Evolutionary conservation across 1,140 invertebrate species (phyloP), one percentile per base, ranked within the genome.

Genomic region (Cephus cinctus): DNA sequence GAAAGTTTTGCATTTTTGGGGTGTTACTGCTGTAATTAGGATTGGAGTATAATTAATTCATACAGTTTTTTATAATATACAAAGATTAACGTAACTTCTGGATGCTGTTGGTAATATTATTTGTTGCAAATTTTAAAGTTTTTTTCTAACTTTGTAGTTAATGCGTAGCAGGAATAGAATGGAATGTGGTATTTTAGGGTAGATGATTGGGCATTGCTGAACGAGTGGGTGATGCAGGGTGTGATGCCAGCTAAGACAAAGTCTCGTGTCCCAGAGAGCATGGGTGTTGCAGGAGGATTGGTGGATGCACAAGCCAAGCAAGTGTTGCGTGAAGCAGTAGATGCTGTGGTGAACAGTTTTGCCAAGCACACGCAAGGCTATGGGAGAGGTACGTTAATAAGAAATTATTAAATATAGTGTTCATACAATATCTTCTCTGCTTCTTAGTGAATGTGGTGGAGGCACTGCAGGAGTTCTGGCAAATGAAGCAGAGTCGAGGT

Each of bases 401-500:
- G 44, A 34, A 20, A 22, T 39, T 35, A 34, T 48, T 43, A 39
- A 45, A 18, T 41, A 54, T 55, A 59, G 65, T 60, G 25, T 20
- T 23, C 45, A 27, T 5, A 35, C 12, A 23, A 19, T 14, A 41
- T 19, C 61, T 71, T 50, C 44, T 68, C 61, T 67, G 77, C 14
- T 71, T 80, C 78, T 51, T 75, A 89, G 92, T 96, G 50, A 95
- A 97, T 78, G 93, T 96, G 8, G 92, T 96, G 19, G 93, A 96
- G 76, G 93, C 93, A 6, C 77, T 97, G 19, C 93, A 96, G 76
- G 93, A 96, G 77, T 97, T 97, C 74, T 97, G 94, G 94, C 92
- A 96, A 77, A 93, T 96, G 90, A 96, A 97, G 76, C 88, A 90
- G 62, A 84, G 88, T 21, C 77, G 92, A 54, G 86, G 90, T n/a